Conservation (phyloP, 30 jellyfish, hydroid and myxozoan genomes). For the Chrysaora quinquecirrha region DNA sequence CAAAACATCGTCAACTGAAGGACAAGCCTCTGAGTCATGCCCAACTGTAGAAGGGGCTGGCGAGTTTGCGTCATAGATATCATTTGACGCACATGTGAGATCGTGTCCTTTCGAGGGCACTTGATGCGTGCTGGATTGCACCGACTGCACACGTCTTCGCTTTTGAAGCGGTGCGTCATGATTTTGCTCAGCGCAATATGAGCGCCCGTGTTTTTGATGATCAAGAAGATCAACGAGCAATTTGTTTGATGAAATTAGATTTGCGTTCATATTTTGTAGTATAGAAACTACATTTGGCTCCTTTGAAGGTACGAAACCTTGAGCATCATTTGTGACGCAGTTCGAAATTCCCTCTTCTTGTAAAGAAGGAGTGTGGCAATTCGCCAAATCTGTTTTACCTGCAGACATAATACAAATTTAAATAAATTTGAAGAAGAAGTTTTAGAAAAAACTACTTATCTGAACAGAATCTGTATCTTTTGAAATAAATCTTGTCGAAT, state of each 20-base stretch:
- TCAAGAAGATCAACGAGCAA: neutral
- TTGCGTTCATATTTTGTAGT: slow-evolving; percentile 3
- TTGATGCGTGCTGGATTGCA: neutral
- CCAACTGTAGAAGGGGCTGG: slow-evolving; percentile 35
- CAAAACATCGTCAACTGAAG: slow-evolving; percentile 40
- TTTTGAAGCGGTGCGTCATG: neutral
- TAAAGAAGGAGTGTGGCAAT: neutral
- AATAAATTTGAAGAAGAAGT: too few relatives aligned
- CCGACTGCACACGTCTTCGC: neutral
- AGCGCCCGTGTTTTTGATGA: slow-evolving; percentile 12
- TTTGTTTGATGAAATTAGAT: slow-evolving; percentile 18
- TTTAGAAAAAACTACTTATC: neutral
- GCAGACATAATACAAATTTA: neutral
- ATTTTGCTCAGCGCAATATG: too few relatives aligned
- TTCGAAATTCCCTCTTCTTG: neutral
- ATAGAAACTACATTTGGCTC: slow-evolving; percentile 6
- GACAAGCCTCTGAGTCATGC: slow-evolving; percentile 30
- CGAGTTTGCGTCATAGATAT: neutral
- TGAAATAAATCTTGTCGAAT: too few relatives aligned
- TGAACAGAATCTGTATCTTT: neutral
- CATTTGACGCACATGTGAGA: neutral
- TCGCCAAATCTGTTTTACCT: neutral
- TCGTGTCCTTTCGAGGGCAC: neutral
- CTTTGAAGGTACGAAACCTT: neutral
- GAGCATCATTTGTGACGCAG: neutral